Evolutionary conservation across 2,888 invertebrate genomes (phyloP), one percentile per base, ranked within the genome.

Genomic region (Lumbricus terrestris): DNA sequence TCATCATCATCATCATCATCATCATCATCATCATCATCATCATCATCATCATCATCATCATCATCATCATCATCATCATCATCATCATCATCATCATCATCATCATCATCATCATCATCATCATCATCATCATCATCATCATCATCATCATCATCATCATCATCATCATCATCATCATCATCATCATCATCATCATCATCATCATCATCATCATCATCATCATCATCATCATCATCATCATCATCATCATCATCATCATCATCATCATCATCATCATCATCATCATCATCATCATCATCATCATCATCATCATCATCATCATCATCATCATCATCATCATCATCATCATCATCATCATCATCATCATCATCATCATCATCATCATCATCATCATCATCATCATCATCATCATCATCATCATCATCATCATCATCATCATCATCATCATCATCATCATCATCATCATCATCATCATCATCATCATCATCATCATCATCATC

Each of bases 221-320:
- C 90, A 54, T 92, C 91, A 88, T 92, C 91, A 85, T 90, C 91
- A 91, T 92, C 90, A 89, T 91, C 90, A 40, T 90, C 82, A 82
- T 89, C 82, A 38, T 91, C 91, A 89, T 91, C 91, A 89, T 90
- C 90, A 82, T 91, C 91, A 89, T 90, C 89, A 82, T 90, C 90
- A 91, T 91, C 90, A 88, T 91, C 91, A 90, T 91, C 91, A 89
- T 91, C 91, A 91, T 91, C 91, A 89, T 90, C 90, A 88, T 90
- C 89, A 90, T 91, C 90, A 90, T 90, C 90, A 90, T 91, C 90
- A 90, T 91, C 90, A 90, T 91, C 89, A 89, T 91, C 89, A 91
- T 91, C 90, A 90, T 91, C 89, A 89, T 91, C 89, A 88, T 90
- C 90, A 90, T 91, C 90, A 88, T 91, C 90, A 85, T 91, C 54